A percentile compares a stretch with the other conserved stretches of the same genome.
Conservation (phyloP, 2,113 vertebrate species). For the Dipodomys stephensi region DNA sequence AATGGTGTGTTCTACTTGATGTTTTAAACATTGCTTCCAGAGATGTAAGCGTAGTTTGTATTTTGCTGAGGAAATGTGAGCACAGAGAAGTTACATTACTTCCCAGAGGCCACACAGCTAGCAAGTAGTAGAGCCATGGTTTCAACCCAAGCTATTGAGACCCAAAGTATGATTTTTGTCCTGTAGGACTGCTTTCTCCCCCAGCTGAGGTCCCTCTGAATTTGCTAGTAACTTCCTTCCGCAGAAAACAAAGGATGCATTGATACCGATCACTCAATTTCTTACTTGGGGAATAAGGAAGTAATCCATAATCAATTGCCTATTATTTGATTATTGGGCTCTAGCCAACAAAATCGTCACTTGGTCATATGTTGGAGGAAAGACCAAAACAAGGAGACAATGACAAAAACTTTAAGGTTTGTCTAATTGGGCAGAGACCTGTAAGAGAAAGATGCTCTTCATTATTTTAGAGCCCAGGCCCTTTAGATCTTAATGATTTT, state of each 20-base stretch:
- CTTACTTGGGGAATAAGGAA: conserved; percentile 34
- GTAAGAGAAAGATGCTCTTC: not conserved
- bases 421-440: not conserved
- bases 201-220: not conserved
- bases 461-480: not conserved
- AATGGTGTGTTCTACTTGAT: not conserved
- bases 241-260: conserved; percentile 25
- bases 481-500: not conserved
- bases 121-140: not conserved
- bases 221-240: conserved; percentile 30
- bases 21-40: not conserved
- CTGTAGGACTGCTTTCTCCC: not conserved
- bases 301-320: conserved; percentile 39
- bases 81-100: not conserved
- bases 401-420: not conserved
- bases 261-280: not conserved
- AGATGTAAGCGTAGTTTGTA: not conserved
- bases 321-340: conserved; percentile 8
- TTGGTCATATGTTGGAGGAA: not conserved
- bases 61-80: not conserved
- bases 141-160: not conserved
- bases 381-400: not conserved
- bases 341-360: not conserved
- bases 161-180: not conserved
- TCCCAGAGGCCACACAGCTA: not conserved